Evolutionary conservation across 2,888 invertebrate species (phyloP).

Genomic region (Tetranychus truncatus): DNA sequence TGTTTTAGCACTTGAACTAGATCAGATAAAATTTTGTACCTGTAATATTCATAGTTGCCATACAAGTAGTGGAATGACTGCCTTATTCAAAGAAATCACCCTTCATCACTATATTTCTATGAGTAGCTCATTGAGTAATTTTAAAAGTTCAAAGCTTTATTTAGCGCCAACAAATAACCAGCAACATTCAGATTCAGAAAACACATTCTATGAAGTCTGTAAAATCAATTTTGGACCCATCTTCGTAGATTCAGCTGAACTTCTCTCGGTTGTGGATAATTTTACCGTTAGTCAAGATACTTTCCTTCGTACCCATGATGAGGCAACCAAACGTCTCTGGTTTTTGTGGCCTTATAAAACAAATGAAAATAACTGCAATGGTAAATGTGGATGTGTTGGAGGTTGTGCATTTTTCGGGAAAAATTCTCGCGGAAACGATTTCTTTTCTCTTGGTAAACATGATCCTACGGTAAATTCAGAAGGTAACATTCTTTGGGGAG

Average conservation of each 20-base stretch:
- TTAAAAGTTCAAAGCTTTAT: conserved; percentile 4
- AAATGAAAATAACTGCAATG: conserved; percentile 21
- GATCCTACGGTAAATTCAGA: conserved; percentile 20
- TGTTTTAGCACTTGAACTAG: conserved; percentile 48
- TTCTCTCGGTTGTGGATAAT: conserved; percentile 23
- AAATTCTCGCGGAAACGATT: conserved; percentile 67
- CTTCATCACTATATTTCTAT: conserved; percentile 46
- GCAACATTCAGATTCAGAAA: neutral
- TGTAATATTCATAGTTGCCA: conserved; percentile 89
- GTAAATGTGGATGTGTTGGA: conserved; percentile 81
- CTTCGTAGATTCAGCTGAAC: conserved; percentile 54
- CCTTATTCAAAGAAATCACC: conserved; percentile 55
- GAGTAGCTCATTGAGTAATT: conserved; percentile 26
- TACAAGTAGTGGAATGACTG: conserved; percentile 71
- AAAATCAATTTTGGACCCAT: conserved; percentile 74
- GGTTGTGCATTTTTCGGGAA: conserved; percentile 85
- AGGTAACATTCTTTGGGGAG: conserved; percentile 58
- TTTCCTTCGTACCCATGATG: conserved; percentile 45
- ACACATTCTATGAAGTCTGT: conserved; percentile 70
- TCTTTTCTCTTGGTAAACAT: conserved; percentile 44
- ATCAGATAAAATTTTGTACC: conserved; percentile 65
- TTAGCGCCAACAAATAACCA: neutral
- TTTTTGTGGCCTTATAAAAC: conserved; percentile 61
- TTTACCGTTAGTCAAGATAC: conserved; percentile 31
- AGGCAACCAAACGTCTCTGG: conserved; percentile 66